These are phyloP conservation scores for Morus bassanus DNA, from an alignment of 2,797 vertebrate genomes.

Conservation along the genomic window DNA sequence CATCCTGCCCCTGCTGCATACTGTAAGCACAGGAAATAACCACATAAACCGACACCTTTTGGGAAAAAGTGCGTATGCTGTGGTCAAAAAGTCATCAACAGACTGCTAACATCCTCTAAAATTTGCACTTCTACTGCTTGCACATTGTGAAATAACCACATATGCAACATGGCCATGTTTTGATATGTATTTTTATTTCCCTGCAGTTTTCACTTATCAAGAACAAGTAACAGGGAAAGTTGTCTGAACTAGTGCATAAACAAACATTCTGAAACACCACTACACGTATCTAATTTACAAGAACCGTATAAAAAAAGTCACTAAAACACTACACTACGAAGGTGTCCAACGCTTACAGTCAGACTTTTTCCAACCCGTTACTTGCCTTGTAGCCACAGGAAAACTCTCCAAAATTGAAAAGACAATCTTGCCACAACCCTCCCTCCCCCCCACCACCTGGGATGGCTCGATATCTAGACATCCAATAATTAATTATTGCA, in stretches of 20 bases:
- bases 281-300: conserved; percentile 86
- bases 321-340: conserved; percentile 85
- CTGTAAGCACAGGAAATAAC: neutral
- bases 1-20: neutral
- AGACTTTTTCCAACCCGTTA: conserved; percentile 89
- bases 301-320: conserved; percentile 88
- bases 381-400: conserved; percentile 88
- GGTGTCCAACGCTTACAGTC: conserved; percentile 84
- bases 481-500: conserved; percentile 85
- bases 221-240: conserved; percentile 92
- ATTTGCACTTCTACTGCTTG: neutral
- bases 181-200: conserved; percentile 90
- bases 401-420: conserved; percentile 82
- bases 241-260: conserved; percentile 89
- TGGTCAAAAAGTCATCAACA: neutral
- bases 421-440: conserved; percentile 81
- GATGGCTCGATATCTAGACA: conserved; percentile 82
- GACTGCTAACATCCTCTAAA: neutral
- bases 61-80: neutral
- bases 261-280: conserved; percentile 85
- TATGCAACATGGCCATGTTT: conserved; percentile 77
- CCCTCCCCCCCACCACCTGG: conserved; percentile 75
- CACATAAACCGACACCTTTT: neutral
- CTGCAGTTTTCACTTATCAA: conserved; percentile 90
- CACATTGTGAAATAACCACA: conserved; percentile 76